Evolutionary conservation across 2,113 vertebrate genomes (phyloP), one percentile per base, ranked within the genome.

Genomic region (Coturnix japonica): DNA sequence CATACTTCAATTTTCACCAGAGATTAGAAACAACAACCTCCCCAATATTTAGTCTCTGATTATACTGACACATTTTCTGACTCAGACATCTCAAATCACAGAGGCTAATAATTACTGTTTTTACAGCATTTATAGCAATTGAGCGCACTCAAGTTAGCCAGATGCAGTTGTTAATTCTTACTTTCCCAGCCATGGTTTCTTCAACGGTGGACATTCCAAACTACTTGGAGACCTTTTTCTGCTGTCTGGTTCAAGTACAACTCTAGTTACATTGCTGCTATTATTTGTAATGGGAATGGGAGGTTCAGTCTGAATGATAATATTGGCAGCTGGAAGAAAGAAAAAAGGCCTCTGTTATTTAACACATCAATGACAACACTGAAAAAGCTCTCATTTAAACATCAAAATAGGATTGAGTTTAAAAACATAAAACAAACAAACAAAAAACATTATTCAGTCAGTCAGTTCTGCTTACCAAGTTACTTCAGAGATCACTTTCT

Each of bases 151-250:
- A 22, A 37, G 30, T 37, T 46, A 47, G 47, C 4, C 61, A 86
- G 7, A 1, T 8, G 28, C 21, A 57, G 18, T 21, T 16, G 51
- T 65, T 81, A 65, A 66, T 54, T 79, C 98, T 98, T 98, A 99
- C 99, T 99, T 99, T 85, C 98, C 99, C 96, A 99, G 94, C 99
- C 99, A 99, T 5, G 98, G 98, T 72, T 99, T 99, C 97, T 99
- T 99, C 73, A 95, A 25, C 5, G 96, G 96, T 5, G 98, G 98
- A 8, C 98, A 99, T 23, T 99, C 98, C 73, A 97, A 79, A 84
- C 93, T 94, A 30, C 98, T 97, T 63, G 98, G 91, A 53, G 96
- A 93, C 92, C 99, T 98, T 91, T 99, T 99, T 86, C 99, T 98
- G 96, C 81, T 98, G 83, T 99, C 98, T 81, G 98, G 98, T 85